phyloP scores from a whole-genome alignment of 2,888 invertebrate genomes.

The Endotricha flammealis region DNA sequence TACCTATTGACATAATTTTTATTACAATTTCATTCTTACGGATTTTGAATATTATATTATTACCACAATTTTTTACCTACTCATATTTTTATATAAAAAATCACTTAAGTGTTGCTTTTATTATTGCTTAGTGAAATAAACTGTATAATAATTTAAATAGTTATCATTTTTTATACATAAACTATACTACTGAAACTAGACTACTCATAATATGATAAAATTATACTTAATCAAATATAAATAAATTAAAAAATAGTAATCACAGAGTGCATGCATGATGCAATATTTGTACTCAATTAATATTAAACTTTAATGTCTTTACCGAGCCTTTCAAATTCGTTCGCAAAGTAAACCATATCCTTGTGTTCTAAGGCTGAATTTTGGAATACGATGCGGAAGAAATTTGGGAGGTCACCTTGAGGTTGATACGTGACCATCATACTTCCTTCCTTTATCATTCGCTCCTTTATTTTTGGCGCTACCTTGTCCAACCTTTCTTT shows the following conservation, averaged over 20 bases:
- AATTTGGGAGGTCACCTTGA: constrained; percentile 90
- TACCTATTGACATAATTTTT: no score
- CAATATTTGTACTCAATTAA: constrained; percentile 34
- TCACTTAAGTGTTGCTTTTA: no score
- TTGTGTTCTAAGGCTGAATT: constrained; percentile 89
- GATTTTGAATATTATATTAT: no score
- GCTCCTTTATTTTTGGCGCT: constrained; percentile 94
- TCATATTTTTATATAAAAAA: no score
- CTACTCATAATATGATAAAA: no score
- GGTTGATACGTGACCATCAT: constrained; percentile 99
- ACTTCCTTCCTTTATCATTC: constrained; percentile 95
- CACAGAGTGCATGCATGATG: constrained; percentile 47
- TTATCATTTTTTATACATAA: no score
- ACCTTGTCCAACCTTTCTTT: constrained; percentile 85
- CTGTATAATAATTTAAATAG: no score
- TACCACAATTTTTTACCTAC: no score
- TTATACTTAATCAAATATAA: constrained; percentile 2
- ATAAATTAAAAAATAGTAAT: constrained; percentile 36
- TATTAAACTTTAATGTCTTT: constrained; percentile 72
- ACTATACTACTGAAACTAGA: no score
- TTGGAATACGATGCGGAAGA: constrained; percentile 96
- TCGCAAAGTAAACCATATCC: constrained; percentile 92
- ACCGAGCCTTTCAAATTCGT: constrained; percentile 92
- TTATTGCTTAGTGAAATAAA: no score
- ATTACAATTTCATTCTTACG: no score